Percentiles rank a stretch among this genome's conserved stretches.
Conservation (phyloP, 2,888 invertebrate species). For the Stratiomys singularior region DNA sequence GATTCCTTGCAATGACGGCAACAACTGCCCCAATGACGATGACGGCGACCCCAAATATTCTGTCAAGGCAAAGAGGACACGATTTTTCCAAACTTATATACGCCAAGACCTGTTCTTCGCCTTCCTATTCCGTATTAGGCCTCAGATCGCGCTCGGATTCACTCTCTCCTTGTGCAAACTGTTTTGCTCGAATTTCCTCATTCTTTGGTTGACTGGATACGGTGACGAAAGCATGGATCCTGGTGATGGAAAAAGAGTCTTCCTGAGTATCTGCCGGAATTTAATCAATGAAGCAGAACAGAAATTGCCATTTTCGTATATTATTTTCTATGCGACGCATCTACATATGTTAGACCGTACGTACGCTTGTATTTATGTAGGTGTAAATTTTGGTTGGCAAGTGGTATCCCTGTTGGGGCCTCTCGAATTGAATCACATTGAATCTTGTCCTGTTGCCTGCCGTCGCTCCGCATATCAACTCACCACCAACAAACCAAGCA, state of each 20-base stretch:
- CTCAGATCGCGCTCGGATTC: background rate
- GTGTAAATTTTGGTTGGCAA: slow-evolving; percentile 30
- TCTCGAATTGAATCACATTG: slow-evolving; percentile 11
- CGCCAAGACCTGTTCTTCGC: background rate
- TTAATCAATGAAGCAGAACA: slow-evolving; percentile 32
- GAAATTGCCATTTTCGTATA: slow-evolving; percentile 30
- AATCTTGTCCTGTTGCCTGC: background rate
- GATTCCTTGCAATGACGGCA: background rate
- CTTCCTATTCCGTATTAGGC: background rate
- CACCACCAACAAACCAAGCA: background rate
- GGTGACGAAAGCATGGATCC: background rate
- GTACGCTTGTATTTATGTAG: background rate
- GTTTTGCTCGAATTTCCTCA: slow-evolving; percentile 2
- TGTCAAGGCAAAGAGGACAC: background rate
- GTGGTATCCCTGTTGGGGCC: background rate
- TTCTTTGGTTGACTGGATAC: slow-evolving; percentile 14
- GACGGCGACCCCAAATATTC: background rate
- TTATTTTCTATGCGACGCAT: background rate
- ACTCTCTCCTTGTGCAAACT: background rate
- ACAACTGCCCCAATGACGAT: no score
- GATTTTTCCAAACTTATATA: background rate
- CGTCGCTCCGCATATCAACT: background rate
- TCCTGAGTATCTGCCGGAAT: background rate
- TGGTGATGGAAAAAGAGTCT: background rate
- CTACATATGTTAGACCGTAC: no score